Base-by-base conservation (phyloP, 2,888 invertebrate genomes). In the Coelogynopora nodosa region DNA sequence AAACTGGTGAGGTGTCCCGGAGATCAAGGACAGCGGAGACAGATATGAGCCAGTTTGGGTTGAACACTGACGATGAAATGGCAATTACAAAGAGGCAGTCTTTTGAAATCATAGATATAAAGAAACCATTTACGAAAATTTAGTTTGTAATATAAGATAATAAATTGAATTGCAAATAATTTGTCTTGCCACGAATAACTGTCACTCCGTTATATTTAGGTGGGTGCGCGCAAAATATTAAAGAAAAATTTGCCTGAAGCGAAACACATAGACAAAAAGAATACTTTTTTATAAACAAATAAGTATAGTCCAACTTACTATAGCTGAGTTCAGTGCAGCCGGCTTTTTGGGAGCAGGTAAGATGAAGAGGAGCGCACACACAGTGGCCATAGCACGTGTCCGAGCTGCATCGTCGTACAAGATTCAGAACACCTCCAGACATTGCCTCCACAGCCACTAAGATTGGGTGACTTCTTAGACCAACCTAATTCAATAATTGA, bases 361-460 rank as follows among this genome's bases (percentile, higher is more conserved):
- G 2, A 80, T 80, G 80, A 2, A 80, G n/a, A 10, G 80, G 80
- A n/a, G 80, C 80, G n/a, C 80, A 80, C 2, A 80, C 80, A n/a
- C 80, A 80, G n/a, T 80, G 80, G 5, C 80, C 80, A 5, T 10
- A n/a, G n/a, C 80, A 80, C 10, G 26, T 80, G 2, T 80, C 80
- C 2, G 80, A 2, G 2, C 5, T 2, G n/a, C 80, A 80, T 2
- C 80, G 80, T 23, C 80, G 2, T 5, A 80, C 80, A 2, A 80
- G 26, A n/a, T n/a, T 27, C 26, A 80, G 80, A 10, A 5, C n/a
- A 5, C 29, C 29, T 5, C n/a, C 80, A 10, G 80, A 5, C 2
- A 26, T 5, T 5, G 80, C 80, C 5, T 26, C 80, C 27, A 80
- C 26, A 10, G 80, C 80, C 80, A 29, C 26, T 10, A 5, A 29